Evolutionary conservation across 2,113 vertebrate genomes (phyloP).

Genomic region (Ameiurus melas): DNA sequence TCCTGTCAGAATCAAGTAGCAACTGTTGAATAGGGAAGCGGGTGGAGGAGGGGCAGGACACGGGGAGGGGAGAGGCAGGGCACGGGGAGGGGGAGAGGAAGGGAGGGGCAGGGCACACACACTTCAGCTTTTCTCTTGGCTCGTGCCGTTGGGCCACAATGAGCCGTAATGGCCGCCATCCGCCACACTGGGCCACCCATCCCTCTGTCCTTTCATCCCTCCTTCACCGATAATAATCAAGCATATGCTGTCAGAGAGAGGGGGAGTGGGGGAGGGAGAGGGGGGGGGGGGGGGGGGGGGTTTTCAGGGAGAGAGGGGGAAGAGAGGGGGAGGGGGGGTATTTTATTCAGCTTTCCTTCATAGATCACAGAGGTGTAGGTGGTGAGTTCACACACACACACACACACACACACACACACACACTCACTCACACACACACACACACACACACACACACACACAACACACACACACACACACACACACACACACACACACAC

Average conservation of each 20-base stretch:
- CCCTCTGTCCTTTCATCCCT: constrained; percentile 45
- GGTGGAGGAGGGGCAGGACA: neutral
- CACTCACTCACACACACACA: neutral
- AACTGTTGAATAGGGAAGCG: constrained; percentile 59
- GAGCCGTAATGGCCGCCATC: constrained; percentile 49
- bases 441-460: neutral
- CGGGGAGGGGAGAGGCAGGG: neutral
- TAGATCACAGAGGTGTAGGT: constrained; percentile 46
- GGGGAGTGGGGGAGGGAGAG: neutral
- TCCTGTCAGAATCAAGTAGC: constrained; percentile 58
- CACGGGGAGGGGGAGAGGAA: constrained; percentile 14
- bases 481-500: neutral
- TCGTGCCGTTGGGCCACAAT: constrained; percentile 54
- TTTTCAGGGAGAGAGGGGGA: no score
- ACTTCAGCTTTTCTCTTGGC: constrained; percentile 53
- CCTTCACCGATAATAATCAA: constrained; percentile 45
- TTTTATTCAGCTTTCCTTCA: constrained; percentile 30
- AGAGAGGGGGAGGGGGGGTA: no score
- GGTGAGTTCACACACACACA: neutral
- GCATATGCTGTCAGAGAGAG: constrained; percentile 32
- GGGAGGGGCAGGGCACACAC: constrained; percentile 46
- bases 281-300: no score
- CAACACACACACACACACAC: neutral
- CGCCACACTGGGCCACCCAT: constrained; percentile 38
- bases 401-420: neutral